Conservation (phyloP, 2,797 vertebrate genomes). For the Falco naumanni region DNA sequence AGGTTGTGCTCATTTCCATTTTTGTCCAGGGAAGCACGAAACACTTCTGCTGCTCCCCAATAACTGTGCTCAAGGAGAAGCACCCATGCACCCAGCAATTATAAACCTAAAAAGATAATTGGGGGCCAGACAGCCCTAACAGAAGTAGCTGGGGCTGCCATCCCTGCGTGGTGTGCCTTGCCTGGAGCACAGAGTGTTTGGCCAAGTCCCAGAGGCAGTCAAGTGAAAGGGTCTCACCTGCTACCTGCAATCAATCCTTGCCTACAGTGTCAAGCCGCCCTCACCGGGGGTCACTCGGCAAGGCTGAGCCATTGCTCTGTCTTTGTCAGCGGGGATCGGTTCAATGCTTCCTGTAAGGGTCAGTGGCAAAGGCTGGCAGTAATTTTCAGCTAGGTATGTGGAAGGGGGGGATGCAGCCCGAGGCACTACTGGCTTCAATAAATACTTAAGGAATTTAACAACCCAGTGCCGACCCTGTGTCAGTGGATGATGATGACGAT, state of each 20-base stretch:
- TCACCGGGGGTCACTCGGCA: conserved; percentile 38
- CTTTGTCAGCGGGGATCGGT: conserved; percentile 41
- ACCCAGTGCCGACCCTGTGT: not conserved
- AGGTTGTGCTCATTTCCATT: not conserved
- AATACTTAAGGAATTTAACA: conserved; percentile 63
- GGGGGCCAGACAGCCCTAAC: not conserved
- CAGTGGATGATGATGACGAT: conserved; percentile 16
- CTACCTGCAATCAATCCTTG: conserved; percentile 73
- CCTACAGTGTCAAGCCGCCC: conserved; percentile 46
- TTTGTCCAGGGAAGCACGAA: not conserved
- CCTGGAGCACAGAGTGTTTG: conserved; percentile 14
- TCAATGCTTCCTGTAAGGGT: conserved; percentile 65
- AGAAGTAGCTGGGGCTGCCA: not conserved
- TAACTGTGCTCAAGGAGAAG: not conserved
- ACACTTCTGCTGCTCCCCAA: not conserved
- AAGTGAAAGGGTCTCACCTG: conserved; percentile 64
- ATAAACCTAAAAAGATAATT: not conserved
- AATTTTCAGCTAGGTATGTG: conserved; percentile 68
- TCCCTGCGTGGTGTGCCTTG: not conserved
- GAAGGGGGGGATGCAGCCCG: conserved; percentile 35
- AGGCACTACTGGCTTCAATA: conserved; percentile 68
- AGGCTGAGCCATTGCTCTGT: conserved; percentile 49
- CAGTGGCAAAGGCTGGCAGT: conserved; percentile 67
- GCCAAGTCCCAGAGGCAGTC: conserved; percentile 51
- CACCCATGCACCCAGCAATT: not conserved